Percentiles rank a stretch among this genome's conserved stretches.
phyloP scores from a whole-genome alignment of 2,113 vertebrate species.

The Oxyura jamaicensis region DNA sequence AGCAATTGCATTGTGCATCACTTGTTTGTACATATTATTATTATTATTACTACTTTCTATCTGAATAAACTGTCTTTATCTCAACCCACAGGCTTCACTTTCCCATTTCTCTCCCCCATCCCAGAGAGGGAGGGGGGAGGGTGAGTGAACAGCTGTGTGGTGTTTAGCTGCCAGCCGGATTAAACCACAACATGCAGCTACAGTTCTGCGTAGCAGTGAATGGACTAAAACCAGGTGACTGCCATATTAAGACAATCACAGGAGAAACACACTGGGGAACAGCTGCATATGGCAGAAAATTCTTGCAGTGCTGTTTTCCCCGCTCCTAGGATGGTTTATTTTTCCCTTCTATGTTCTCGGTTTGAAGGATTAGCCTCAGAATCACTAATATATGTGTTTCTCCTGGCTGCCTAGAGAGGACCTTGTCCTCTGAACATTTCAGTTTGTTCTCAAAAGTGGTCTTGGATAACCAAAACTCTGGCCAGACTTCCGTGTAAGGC shows the following conservation, averaged over 20 bases:
- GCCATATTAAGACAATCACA: not conserved
- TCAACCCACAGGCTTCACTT: no score
- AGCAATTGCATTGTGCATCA: no score
- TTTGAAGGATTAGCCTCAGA: not conserved
- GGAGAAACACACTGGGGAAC: not conserved
- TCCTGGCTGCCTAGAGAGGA: not conserved
- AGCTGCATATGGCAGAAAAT: not conserved
- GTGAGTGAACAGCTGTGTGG: no score
- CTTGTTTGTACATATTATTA: no score
- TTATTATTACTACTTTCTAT: no score
- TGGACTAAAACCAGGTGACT: not conserved
- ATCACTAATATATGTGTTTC: not conserved
- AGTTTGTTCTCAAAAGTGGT: not conserved
- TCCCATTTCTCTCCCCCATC: no score
- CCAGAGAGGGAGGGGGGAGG: no score
- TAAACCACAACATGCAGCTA: no score
- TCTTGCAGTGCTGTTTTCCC: not conserved
- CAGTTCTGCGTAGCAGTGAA: accelerated
- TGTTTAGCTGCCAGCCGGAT: no score
- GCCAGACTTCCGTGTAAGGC: not conserved
- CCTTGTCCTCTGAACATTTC: not conserved
- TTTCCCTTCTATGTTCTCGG: not conserved
- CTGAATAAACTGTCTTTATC: no score
- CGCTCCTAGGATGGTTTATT: not conserved
- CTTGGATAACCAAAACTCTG: not conserved